Conservation (phyloP, 2,113 vertebrate species). For the Etia nguti region DNA sequence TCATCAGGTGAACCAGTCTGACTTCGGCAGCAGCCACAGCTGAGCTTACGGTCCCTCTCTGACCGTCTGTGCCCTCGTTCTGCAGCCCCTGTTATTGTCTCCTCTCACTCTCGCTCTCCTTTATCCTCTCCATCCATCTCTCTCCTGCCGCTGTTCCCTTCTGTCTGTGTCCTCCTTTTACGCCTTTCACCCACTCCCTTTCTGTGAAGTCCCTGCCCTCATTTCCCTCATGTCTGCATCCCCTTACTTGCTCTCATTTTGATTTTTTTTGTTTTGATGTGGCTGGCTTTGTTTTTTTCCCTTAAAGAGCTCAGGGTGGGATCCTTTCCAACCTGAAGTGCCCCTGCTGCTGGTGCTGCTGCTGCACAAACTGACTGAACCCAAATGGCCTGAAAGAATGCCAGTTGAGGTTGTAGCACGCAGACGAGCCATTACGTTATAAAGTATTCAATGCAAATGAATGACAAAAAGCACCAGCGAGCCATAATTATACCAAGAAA, state of each 20-base stretch:
- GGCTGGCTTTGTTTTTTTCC: not conserved
- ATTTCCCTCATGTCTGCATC: not conserved
- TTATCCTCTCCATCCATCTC: not conserved
- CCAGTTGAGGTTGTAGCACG: not conserved
- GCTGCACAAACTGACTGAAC: not conserved
- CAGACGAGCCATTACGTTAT: not conserved
- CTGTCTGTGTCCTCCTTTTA: not conserved
- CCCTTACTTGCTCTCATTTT: not conserved
- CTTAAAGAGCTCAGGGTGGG: not conserved
- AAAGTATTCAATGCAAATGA: not conserved
- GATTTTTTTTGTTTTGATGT: not conserved
- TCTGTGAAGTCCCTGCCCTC: not conserved
- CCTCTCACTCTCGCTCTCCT: not conserved
- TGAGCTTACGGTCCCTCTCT: not conserved
- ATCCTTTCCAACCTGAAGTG: not conserved
- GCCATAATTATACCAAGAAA: not conserved
- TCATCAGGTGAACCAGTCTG: conserved; percentile 45
- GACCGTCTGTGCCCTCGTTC: conserved; percentile 15
- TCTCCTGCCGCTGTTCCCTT: not conserved
- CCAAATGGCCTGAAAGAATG: not conserved
- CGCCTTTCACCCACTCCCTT: not conserved
- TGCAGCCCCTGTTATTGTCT: not conserved
- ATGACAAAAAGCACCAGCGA: not conserved
- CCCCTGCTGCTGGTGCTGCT: not conserved
- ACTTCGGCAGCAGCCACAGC: not conserved